Conservation (phyloP, 2,888 invertebrate species). For the Parapristionchus giblindavisi region DNA sequence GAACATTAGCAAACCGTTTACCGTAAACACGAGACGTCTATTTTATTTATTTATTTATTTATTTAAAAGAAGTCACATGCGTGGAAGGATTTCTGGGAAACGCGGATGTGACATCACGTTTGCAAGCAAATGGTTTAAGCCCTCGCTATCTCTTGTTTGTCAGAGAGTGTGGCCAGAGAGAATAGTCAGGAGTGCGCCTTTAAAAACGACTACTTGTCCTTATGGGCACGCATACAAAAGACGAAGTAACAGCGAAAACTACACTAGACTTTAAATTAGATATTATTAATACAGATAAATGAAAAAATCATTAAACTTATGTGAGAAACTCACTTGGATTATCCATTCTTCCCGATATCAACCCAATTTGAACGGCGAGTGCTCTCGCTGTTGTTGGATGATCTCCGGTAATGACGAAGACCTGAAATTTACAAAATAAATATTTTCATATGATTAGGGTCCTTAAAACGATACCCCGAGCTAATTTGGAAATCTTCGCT, state of each 20-base stretch:
- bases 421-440: constrained; percentile 14
- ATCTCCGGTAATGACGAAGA: constrained; percentile 47
- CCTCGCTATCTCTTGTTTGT: no score
- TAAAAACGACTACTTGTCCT: neutral
- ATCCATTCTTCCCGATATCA: constrained; percentile 37
- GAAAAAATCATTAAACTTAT: neutral
- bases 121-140: no score
- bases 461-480: no score
- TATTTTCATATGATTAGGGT: neutral
- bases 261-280: neutral
- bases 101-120: no score
- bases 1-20: no score
- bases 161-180: no score
- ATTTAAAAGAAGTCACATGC: no score
- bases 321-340: constrained; percentile 23
- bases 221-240: neutral
- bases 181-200: no score
- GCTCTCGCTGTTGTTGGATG: constrained; percentile 48
- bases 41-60: no score
- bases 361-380: constrained; percentile 46
- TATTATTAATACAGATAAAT: neutral
- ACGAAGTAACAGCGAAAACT: neutral
- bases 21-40: no score
- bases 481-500: no score
- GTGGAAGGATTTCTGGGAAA: no score